Conservation (phyloP, 2,113 vertebrate species). For the Dissostichus mawsoni region DNA sequence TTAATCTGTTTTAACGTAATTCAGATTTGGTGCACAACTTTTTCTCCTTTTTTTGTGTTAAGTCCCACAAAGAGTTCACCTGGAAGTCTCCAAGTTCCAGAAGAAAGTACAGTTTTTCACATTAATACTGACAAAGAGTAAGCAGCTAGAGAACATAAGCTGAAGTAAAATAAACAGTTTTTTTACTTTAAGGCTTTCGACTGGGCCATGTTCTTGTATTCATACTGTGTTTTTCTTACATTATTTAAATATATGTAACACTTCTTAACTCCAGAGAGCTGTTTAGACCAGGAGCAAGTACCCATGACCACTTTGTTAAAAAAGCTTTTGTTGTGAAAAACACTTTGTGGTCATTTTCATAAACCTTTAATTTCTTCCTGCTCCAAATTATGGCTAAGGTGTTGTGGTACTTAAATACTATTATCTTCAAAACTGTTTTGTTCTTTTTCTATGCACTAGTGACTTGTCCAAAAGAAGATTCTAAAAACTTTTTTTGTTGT, state of each 20-base stretch:
- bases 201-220: neutral
- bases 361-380: neutral
- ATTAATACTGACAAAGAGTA: constrained; percentile 15
- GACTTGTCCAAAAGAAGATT: neutral
- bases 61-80: neutral
- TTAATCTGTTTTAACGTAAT: neutral
- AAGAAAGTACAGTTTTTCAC: constrained; percentile 2
- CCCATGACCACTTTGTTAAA: too few species aligned
- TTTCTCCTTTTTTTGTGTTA: neutral
- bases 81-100: constrained; percentile 16
- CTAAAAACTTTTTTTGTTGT: neutral
- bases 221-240: neutral
- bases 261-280: neutral
- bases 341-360: neutral
- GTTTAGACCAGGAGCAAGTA: neutral
- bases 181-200: neutral
- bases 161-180: constrained; percentile 5
- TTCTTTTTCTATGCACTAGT: neutral
- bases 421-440: too few species aligned
- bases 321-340: neutral
- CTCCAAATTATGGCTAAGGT: too few species aligned
- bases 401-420: too few species aligned
- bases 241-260: neutral
- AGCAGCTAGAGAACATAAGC: neutral
- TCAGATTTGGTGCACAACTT: neutral